Conservation (phyloP, 2,797 vertebrate species). For the Cryptoblepharus egeriae region DNA sequence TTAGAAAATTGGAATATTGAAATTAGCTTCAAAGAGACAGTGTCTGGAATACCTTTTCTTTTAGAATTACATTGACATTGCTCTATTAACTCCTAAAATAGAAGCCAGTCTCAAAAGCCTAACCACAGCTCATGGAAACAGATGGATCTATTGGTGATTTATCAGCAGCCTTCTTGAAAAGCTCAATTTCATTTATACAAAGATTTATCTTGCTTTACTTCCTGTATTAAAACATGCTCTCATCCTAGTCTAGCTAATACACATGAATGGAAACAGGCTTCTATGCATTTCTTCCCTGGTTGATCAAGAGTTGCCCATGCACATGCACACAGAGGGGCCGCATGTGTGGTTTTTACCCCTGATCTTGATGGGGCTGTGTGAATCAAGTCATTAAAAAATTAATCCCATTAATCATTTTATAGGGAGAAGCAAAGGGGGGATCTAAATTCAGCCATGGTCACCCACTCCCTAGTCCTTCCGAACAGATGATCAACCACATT, state of each 20-base stretch:
- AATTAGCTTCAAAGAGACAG: background rate
- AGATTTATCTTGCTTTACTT: background rate
- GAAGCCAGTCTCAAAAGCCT: no score
- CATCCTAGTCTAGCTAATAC: no score
- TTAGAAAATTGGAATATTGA: background rate
- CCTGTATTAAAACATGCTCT: background rate
- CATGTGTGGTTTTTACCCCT: background rate
- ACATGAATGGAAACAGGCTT: background rate
- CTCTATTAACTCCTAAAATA: background rate
- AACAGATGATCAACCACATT: background rate
- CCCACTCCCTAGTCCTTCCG: background rate
- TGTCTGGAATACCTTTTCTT: background rate
- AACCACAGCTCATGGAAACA: background rate
- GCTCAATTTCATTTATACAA: background rate
- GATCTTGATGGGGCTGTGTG: no score
- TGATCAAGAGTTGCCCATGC: background rate
- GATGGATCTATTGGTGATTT: background rate
- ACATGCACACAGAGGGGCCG: no score
- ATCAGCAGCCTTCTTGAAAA: background rate
- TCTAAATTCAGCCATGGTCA: background rate
- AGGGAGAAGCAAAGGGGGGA: background rate
- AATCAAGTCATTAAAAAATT: background rate
- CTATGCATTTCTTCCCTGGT: background rate
- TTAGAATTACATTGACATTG: background rate
- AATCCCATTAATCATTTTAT: background rate